Conservation (phyloP, 1,140 invertebrate species). For the Leguminivora glycinivorella region DNA sequence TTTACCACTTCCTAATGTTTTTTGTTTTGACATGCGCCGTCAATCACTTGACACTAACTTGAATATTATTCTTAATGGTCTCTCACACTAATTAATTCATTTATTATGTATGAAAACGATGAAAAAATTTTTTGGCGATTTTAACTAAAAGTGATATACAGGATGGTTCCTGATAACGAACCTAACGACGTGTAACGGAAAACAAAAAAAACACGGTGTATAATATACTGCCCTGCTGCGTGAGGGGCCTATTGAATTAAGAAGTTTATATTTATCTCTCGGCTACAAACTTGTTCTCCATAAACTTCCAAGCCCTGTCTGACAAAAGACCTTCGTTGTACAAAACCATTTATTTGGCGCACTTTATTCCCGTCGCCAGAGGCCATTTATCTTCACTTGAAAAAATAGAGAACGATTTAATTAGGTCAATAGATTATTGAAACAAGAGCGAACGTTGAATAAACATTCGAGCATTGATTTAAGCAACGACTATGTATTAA, state of each 20-base stretch:
- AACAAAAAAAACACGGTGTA: no score
- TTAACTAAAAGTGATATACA: no score
- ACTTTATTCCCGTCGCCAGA: neutral
- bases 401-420: neutral
- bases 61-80: no score
- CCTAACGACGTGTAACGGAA: no score
- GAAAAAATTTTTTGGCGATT: no score
- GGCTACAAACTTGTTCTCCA: neutral
- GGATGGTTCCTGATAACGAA: no score
- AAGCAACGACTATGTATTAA: no score
- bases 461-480: neutral
- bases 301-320: neutral
- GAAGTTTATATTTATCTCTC: neutral
- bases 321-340: neutral
- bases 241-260: neutral
- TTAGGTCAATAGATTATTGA: neutral
- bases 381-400: neutral
- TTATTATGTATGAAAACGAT: no score
- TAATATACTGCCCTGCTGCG: neutral
- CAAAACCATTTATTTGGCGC: conserved; percentile 2
- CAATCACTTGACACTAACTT: no score
- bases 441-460: neutral
- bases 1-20: no score
- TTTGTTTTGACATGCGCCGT: no score
- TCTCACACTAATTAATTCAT: no score